A percentile compares a stretch with the other conserved stretches of the same genome.
phyloP scores from a whole-genome alignment of 2,888 invertebrate genomes.

The Zaprionus obscuricornis region DNA sequence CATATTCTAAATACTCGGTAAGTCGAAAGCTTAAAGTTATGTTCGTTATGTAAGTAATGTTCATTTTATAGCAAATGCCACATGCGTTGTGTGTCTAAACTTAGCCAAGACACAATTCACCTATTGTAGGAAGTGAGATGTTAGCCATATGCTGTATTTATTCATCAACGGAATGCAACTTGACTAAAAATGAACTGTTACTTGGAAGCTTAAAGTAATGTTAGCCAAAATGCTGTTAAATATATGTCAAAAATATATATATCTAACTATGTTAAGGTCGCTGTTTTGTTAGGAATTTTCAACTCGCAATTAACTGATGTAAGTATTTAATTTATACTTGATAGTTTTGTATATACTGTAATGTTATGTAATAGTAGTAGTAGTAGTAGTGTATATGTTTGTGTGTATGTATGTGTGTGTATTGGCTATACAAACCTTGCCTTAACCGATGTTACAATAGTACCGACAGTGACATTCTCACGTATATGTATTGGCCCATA shows the following conservation, averaged over 20 bases:
- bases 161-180: conserved; percentile 17
- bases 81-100: conserved; percentile 16
- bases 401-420: conserved; percentile 45
- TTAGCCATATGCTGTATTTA: neutral
- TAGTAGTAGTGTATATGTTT: conserved; percentile 21
- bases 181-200: conserved; percentile 10
- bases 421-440: conserved; percentile 94
- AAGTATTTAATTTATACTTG: conserved; percentile 18
- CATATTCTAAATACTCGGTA: conserved; percentile 42
- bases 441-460: conserved; percentile 98
- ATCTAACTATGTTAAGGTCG: conserved; percentile 48
- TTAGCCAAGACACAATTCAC: conserved; percentile 36
- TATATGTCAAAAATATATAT: conserved; percentile 25
- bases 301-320: conserved; percentile 25
- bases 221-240: conserved; percentile 52
- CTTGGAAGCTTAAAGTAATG: conserved; percentile 40
- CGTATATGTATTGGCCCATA: conserved; percentile 99
- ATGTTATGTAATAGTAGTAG: no score
- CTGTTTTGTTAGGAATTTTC: conserved; percentile 24
- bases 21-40: conserved; percentile 30
- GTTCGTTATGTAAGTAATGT: conserved; percentile 30
- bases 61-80: no score
- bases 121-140: neutral
- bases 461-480: conserved; percentile 99
- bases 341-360: conserved; percentile 6